phyloP scores from a whole-genome alignment of 2,113 vertebrate species.

The Pandion haliaetus region DNA sequence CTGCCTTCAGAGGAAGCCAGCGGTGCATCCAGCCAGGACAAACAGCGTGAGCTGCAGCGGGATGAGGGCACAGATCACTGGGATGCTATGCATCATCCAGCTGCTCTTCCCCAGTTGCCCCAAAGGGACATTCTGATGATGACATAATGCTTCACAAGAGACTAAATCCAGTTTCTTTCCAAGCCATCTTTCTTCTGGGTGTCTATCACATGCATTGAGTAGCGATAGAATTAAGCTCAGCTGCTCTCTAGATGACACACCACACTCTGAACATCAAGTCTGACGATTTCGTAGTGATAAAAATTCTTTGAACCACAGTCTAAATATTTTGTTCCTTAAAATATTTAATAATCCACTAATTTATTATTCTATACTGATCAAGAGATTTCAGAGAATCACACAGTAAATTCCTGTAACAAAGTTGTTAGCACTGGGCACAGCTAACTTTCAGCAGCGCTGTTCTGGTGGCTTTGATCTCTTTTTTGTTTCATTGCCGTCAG shows the following conservation, averaged over 20 bases:
- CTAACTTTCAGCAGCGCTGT: background rate
- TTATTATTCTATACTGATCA: slow-evolving; percentile 9
- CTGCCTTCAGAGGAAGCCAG: background rate
- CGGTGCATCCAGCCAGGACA: background rate
- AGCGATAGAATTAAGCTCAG: background rate
- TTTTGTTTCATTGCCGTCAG: background rate
- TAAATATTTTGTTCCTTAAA: slow-evolving; percentile 60
- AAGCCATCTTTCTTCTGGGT: background rate
- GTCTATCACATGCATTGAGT: background rate
- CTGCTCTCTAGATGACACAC: background rate
- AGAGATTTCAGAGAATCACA: background rate
- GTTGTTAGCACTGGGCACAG: background rate
- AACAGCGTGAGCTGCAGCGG: accelerated
- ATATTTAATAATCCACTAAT: slow-evolving; percentile 23
- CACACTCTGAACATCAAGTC: background rate
- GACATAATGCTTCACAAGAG: no score
- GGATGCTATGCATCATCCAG: background rate
- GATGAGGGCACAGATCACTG: background rate
- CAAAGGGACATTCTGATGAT: background rate
- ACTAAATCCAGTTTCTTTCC: background rate
- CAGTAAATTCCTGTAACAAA: background rate
- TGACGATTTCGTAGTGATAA: background rate
- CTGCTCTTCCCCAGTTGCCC: background rate
- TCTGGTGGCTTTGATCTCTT: background rate
- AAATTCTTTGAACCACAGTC: background rate